A percentile compares a stretch with the other conserved stretches of the same genome.
Evolutionary conservation across 2,797 vertebrate genomes (phyloP).

Genomic region (Gambelia wislizenii): DNA sequence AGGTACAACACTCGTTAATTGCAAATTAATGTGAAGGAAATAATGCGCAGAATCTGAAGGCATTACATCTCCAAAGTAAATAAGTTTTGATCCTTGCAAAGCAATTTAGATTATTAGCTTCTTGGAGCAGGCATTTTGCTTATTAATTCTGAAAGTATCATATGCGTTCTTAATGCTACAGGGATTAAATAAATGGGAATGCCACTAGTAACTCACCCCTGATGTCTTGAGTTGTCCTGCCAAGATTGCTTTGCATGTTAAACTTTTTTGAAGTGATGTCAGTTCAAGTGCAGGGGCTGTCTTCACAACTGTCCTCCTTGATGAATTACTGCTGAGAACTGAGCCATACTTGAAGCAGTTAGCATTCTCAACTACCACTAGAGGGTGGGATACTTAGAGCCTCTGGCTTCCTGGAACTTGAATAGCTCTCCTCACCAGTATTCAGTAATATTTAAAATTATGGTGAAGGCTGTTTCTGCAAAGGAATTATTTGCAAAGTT

Average conservation of each 20-base stretch:
- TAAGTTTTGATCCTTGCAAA: not conserved
- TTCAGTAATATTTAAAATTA: not conserved
- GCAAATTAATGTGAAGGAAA: slow-evolving; percentile 7
- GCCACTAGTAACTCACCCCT: not conserved
- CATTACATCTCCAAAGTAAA: not conserved
- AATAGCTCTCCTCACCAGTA: not conserved
- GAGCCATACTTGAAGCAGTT: slow-evolving; percentile 21
- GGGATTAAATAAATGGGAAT: not conserved
- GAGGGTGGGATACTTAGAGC: not conserved
- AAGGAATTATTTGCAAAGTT: not conserved
- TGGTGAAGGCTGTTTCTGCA: not conserved
- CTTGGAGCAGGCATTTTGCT: not conserved
- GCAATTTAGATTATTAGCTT: not conserved
- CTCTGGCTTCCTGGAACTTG: not conserved
- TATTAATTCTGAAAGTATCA: not conserved
- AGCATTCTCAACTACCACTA: not conserved
- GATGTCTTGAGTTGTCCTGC: not conserved
- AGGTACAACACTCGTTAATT: not conserved
- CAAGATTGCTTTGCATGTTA: not conserved
- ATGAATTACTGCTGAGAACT: not conserved
- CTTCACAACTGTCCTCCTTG: slow-evolving; percentile 2
- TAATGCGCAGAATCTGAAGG: not conserved
- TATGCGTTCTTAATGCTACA: not conserved
- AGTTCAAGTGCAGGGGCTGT: slow-evolving; percentile 10
- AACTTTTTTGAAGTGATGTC: not conserved